Evolutionary conservation across 2,113 vertebrate species (phyloP).

Genomic region (Lepidothrix coronata): DNA sequence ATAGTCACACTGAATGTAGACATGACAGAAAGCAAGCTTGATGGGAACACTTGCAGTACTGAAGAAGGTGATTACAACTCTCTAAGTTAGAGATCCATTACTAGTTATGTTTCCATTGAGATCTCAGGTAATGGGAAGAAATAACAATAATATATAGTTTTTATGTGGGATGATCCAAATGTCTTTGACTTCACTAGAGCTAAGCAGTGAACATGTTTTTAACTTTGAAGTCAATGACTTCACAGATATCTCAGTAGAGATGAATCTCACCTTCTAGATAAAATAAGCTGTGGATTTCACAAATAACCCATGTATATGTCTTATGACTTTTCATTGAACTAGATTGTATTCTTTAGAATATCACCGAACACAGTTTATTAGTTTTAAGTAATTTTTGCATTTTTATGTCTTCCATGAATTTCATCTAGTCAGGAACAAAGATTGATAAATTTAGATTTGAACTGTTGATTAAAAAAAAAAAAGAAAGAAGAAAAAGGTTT

Average conservation of each 20-base stretch:
- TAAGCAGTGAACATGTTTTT: neutral
- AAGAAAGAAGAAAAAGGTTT: too few species aligned
- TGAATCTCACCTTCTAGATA: neutral
- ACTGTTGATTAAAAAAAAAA: neutral
- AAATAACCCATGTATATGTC: neutral
- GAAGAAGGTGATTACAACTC: constrained; percentile 7
- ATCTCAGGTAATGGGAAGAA: constrained; percentile 33
- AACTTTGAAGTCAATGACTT: neutral
- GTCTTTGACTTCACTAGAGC: constrained; percentile 4
- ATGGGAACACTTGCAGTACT: neutral
- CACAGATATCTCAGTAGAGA: neutral
- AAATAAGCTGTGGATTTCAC: neutral
- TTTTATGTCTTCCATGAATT: neutral
- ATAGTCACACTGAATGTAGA: neutral
- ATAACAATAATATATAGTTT: constrained; percentile 36
- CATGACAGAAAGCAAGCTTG: neutral
- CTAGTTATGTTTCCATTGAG: constrained; percentile 34
- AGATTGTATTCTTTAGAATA: neutral
- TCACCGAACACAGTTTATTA: neutral
- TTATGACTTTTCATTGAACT: neutral
- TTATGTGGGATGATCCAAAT: constrained; percentile 23
- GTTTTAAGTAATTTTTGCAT: neutral
- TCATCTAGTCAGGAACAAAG: too few species aligned
- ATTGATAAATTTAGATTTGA: too few species aligned
- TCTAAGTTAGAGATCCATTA: constrained; percentile 22